Base-by-base conservation (phyloP, 2,888 invertebrate genomes). In the Bimastos eiseni region DNA sequence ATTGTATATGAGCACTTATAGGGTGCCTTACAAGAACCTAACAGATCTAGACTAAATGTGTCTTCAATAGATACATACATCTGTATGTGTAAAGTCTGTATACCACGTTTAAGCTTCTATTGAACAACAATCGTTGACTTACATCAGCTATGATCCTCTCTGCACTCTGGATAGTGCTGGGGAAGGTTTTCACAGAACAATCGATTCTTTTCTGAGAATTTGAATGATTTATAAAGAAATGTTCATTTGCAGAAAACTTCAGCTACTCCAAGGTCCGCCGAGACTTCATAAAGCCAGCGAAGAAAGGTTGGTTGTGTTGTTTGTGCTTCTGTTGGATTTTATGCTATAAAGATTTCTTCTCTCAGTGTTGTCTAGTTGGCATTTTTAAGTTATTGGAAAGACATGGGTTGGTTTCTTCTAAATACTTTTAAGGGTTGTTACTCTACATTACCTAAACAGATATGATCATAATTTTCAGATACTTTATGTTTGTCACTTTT, bases 211-310 rank as follows among this genome's bases (percentile, higher is more conserved):
- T 70, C 8, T 17, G 11, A 30, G 30, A 30, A n/a, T 70, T 70
- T n/a, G n/a, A 8, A n/a, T 70, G 70, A 70, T n/a, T 70, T 70
- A 3, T 70, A 3, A 1, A 11, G 30, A n/a, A n/a, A n/a, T 70
- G 49, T 38, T 36, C n/a, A 36, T 49, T 91, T 91, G 49, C 90
- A 92, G 92, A 91, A 37, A 91, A 92, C 83, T 92, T 92, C 88
- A 91, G 91, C 88, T 92, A 91, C 84, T 86, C 90, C 1, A 90
- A 91, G 38, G 91, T 91, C 8, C 90, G 86, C 34, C 86, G 89
- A n/a, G 91, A 91, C 86, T 92, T 92, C 83, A 90, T 91, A 21
- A 90, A 89, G 44, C 92, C 91, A 38, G 90, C 91, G 24, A 91
- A 91, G 88, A 92, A 91, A 91, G 92, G 92, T 92, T 90, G 70